Evolutionary conservation across 2,797 vertebrate genomes (phyloP).

Genomic region (Petrocephalus sullivani): DNA sequence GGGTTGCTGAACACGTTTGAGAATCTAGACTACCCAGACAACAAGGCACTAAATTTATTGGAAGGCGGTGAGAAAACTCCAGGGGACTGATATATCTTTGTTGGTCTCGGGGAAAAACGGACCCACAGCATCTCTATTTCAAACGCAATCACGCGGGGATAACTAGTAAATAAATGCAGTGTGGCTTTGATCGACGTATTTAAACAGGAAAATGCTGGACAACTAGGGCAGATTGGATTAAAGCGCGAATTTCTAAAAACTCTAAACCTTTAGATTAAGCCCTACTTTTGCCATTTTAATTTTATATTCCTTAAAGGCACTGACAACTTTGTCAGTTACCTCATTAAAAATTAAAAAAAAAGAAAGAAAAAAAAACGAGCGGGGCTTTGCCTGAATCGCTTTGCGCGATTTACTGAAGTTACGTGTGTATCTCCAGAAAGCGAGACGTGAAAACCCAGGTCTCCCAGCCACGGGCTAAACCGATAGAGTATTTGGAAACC

Average conservation of each 20-base stretch:
- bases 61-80: slow-evolving; percentile 57
- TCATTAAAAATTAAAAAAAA: background rate
- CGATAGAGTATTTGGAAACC: background rate
- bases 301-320: background rate
- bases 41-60: slow-evolving; percentile 61
- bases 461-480: background rate
- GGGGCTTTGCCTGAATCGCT: background rate
- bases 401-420: background rate
- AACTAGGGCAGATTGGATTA: slow-evolving; percentile 10
- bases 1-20: slow-evolving; percentile 79
- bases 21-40: slow-evolving; percentile 50
- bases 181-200: slow-evolving; percentile 9
- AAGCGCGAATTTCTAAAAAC: background rate
- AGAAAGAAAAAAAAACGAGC: background rate
- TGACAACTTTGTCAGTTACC: background rate
- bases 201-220: slow-evolving; percentile 12
- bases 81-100: slow-evolving; percentile 33
- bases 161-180: slow-evolving; percentile 38
- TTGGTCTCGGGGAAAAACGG: slow-evolving; percentile 21
- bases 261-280: background rate
- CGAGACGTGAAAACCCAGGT: background rate
- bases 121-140: slow-evolving; percentile 46
- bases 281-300: background rate
- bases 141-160: slow-evolving; percentile 51
- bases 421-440: background rate